phyloP scores from a whole-genome alignment of 2,888 invertebrate genomes.

The Darwinula stevensoni region DNA sequence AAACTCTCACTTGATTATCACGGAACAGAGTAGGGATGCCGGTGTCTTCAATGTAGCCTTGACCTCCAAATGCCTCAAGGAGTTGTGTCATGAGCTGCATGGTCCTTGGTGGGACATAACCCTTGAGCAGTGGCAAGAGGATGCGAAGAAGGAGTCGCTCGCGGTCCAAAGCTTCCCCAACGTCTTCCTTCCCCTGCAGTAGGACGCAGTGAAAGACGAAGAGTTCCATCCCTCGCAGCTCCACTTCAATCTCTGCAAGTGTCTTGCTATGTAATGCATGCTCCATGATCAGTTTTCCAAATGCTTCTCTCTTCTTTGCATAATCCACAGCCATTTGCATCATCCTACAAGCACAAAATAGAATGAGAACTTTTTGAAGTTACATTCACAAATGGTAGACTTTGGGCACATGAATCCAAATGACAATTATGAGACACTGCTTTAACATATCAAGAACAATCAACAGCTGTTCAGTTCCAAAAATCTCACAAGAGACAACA shows the following conservation, averaged over 20 bases:
- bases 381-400: no score
- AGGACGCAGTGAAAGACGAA: no score
- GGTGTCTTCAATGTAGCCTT: conserved; percentile 26
- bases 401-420: no score
- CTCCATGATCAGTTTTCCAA: conserved; percentile 18
- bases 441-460: no score
- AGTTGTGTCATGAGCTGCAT: conserved; percentile 21
- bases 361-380: no score
- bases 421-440: no score
- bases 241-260: conserved; percentile 21
- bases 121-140: conserved; percentile 22
- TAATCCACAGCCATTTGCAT: conserved; percentile 20
- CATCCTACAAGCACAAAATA: no score
- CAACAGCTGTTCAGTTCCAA: no score
- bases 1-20: conserved; percentile 26
- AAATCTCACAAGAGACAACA: no score
- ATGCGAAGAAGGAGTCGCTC: conserved; percentile 19
- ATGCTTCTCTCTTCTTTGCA: conserved; percentile 18
- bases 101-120: conserved; percentile 23
- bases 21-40: conserved; percentile 22
- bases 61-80: conserved; percentile 24
- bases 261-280: conserved; percentile 23
- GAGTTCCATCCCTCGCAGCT: conserved; percentile 16
- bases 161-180: no score
- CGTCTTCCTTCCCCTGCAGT: no score